Percentiles rank a stretch among this genome's conserved stretches.
Evolutionary conservation across 1,140 invertebrate genomes (phyloP).

Genomic region (Leucophenga varia): DNA sequence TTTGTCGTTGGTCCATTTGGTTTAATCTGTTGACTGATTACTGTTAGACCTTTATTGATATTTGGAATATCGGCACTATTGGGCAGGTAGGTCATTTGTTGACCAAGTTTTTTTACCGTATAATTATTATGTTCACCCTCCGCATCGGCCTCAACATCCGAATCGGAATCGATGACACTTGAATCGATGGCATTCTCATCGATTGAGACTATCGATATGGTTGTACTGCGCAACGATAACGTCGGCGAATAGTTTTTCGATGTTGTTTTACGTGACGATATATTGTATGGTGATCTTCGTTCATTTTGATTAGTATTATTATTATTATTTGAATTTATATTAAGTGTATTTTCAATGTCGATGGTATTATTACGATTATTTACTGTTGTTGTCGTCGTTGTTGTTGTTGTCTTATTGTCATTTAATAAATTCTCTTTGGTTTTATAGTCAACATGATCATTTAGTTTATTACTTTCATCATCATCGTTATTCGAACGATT

Average conservation of each 20-base stretch:
- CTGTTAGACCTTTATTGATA: conserved; percentile 35
- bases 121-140: conserved; percentile 33
- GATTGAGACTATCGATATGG: conserved; percentile 49
- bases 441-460: too few species aligned
- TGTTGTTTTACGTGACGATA: conserved; percentile 1
- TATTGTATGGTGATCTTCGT: conserved; percentile 5
- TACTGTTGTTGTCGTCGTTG: conserved; percentile 8
- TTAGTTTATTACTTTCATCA: conserved; percentile 1
- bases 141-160: conserved; percentile 26
- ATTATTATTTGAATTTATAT: conserved; percentile 15
- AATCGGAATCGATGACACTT: conserved; percentile 50
- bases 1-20: conserved; percentile 24
- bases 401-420: conserved; percentile 4
- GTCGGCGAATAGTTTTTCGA: conserved; percentile 30
- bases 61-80: conserved; percentile 34
- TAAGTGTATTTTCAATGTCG: conserved; percentile 32
- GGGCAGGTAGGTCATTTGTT: conserved; percentile 39
- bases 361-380: conserved; percentile 30
- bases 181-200: conserved; percentile 50
- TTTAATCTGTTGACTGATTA: conserved; percentile 26
- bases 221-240: conserved; percentile 42
- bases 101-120: conserved; percentile 49
- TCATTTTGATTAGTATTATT: background rate
- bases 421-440: conserved; percentile 28
- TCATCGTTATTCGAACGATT: conserved; percentile 1